Conservation (phyloP, 2,888 invertebrate genomes). For the Tipula vernalis region DNA sequence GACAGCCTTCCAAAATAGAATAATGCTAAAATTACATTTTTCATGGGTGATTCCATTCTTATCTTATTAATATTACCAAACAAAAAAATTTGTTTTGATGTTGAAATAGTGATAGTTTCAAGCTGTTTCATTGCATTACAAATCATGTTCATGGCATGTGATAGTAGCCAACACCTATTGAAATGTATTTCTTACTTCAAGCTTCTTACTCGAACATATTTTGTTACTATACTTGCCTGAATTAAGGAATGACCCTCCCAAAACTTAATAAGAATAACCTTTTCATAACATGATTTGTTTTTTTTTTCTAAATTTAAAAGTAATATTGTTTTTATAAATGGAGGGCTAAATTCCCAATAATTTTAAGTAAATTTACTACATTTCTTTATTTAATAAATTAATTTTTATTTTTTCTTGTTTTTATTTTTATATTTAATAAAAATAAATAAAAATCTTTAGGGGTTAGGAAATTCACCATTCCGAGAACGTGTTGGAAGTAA, state of each 20-base stretch:
- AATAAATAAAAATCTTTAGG: conserved; percentile 25
- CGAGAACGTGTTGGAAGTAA: conserved; percentile 83
- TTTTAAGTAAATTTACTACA: not conserved
- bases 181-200: not conserved
- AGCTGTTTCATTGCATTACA: not conserved
- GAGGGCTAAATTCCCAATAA: not conserved
- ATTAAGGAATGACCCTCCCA: not conserved
- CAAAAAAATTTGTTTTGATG: no score
- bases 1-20: no score
- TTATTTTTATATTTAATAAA: not conserved
- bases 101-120: not conserved
- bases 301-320: not conserved
- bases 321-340: not conserved
- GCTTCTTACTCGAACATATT: not conserved
- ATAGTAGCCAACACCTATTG: not conserved
- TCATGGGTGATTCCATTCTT: no score
- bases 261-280: not conserved
- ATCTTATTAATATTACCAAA: no score
- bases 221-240: not conserved
- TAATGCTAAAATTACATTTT: no score
- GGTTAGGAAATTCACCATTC: conserved; percentile 65
- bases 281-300: not conserved
- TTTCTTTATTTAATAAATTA: conserved; percentile 13
- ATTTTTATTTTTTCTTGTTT: not conserved
- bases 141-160: not conserved